Evolutionary conservation across 1,140 invertebrate species (phyloP).

Genomic region (Amphibalanus amphitrite): DNA sequence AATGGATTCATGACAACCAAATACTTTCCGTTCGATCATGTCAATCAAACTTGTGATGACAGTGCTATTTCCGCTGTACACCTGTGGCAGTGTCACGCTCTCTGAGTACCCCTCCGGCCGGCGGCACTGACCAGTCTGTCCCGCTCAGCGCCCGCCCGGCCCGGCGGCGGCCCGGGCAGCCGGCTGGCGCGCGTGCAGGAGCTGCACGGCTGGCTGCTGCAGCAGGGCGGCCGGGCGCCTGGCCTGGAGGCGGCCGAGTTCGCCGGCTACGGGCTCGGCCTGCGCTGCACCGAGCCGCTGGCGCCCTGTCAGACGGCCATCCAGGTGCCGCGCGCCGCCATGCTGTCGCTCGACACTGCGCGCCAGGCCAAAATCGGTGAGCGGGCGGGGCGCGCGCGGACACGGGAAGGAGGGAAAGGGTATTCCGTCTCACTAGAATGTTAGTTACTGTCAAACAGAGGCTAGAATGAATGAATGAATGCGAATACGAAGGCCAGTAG

Average conservation of each 20-base stretch:
- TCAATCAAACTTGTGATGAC: conserved; percentile 4
- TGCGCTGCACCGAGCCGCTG: conserved; percentile 54
- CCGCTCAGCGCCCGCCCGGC: background rate
- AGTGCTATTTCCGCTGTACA: background rate
- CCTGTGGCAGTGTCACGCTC: background rate
- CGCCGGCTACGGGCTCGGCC: conserved; percentile 53
- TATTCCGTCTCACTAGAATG: too few species aligned
- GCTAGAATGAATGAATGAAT: too few species aligned
- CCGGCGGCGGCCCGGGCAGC: background rate
- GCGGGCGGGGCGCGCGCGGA: too few species aligned
- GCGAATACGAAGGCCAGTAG: too few species aligned
- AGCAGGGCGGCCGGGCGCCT: conserved; percentile 44
- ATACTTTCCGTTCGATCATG: conserved; percentile 8
- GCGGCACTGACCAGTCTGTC: background rate
- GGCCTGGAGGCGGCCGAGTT: conserved; percentile 52
- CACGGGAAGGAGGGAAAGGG: too few species aligned
- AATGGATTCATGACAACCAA: background rate
- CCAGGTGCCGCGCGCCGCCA: conserved; percentile 55
- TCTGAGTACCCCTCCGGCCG: background rate
- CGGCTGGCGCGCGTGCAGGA: conserved; percentile 20
- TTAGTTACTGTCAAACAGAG: too few species aligned
- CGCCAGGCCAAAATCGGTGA: conserved; percentile 40
- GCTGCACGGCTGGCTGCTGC: conserved; percentile 23
- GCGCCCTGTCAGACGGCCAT: conserved; percentile 49
- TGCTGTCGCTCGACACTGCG: conserved; percentile 58